Evolutionary conservation across 1,140 invertebrate species (phyloP).

Genomic region (Saccostrea glomerata): DNA sequence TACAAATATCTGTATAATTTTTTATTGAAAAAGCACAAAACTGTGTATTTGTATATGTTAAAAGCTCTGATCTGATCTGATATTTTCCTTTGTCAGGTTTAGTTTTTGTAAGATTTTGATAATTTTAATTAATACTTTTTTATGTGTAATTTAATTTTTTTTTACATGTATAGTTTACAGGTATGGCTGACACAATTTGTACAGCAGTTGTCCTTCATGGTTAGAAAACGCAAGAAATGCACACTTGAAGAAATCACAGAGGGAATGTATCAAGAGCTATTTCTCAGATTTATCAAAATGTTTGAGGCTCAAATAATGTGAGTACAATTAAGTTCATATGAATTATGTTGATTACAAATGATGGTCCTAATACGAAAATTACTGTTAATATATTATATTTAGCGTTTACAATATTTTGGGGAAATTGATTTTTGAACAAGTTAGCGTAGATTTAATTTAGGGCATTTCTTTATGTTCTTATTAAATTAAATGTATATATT

Average conservation of each 20-base stretch:
- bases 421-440: too few relatives aligned
- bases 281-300: slow-evolving; percentile 31
- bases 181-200: slow-evolving; percentile 5
- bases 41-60: too few relatives aligned
- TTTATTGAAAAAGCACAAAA: too few relatives aligned
- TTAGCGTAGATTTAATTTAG: too few relatives aligned
- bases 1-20: not conserved
- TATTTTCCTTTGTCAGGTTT: not conserved
- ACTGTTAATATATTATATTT: too few relatives aligned
- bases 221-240: slow-evolving; percentile 13
- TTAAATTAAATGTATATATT: too few relatives aligned
- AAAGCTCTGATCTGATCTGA: too few relatives aligned
- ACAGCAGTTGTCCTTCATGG: slow-evolving; percentile 3
- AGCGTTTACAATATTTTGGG: too few relatives aligned
- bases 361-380: too few relatives aligned
- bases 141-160: not conserved
- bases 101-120: too few relatives aligned
- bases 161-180: not conserved
- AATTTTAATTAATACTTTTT: not conserved
- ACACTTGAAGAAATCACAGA: not conserved
- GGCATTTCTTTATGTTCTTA: too few relatives aligned
- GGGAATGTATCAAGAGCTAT: slow-evolving; percentile 35
- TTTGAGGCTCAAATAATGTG: slow-evolving; percentile 1
- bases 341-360: too few relatives aligned
- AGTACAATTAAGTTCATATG: not conserved